Evolutionary conservation across 2,797 vertebrate species (phyloP), one percentile per base, ranked within the genome.

Genomic region (Coreius guichenoti): DNA sequence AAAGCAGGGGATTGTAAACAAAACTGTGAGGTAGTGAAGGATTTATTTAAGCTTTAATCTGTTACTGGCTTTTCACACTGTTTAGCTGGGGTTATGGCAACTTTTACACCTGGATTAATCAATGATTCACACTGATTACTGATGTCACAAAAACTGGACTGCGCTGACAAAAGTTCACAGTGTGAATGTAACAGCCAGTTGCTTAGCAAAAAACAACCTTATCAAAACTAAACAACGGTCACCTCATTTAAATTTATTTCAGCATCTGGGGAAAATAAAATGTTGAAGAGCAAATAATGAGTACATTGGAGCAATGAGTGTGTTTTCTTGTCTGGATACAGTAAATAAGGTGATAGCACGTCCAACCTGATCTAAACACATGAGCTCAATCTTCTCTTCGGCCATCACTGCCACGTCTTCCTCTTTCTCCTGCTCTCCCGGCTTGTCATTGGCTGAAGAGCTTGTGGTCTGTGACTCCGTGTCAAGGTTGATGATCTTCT

Each of bases 401-500:
- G 98, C 98, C 54, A 99, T 90, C 92, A 98, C 95, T 26, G 98
- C 97, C 84, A 99, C 97, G 90, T 99, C 98, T 90, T 99, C 98
- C 83, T 99, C 98, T 91, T 99, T 99, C 90, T 99, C 98, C 93
- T 97, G 97, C 88, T 99, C 98, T 63, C 97, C 97, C 0, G 97
- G 94, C 83, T 99, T 99, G n/a, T 99, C 98, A 1, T 98, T 99
- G 91, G 97, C 97, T 12, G 98, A 98, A 87, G 98, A 99, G 93
- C 97, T 98, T 23, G 98, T 98, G 88, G 98, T 98, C 94, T 99
- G 98, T n/a, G 98, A 99, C 91, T 99, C 98, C 0, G 97, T 99
- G 93, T 99, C 98, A 91, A 99, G 91, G 92, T 99, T 99, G 79
- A 99, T 99, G 89, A 99, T 99, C 93, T 99, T 99, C 95, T 99